A percentile compares a stretch with the other conserved stretches of the same genome.
Evolutionary conservation across 2,113 vertebrate species (phyloP).

Genomic region (Scatophagus argus): DNA sequence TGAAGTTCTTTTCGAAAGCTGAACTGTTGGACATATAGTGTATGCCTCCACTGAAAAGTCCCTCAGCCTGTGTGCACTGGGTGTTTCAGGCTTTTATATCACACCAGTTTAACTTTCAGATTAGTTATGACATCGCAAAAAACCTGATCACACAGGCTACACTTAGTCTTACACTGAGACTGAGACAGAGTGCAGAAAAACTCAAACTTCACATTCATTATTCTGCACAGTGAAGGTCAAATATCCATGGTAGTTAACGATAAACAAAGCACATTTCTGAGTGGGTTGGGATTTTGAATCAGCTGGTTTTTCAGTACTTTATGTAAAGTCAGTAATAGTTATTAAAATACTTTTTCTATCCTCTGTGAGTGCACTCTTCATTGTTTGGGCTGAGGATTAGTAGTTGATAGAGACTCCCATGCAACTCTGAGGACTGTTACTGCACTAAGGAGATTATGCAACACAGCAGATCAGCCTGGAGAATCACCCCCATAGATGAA

Average conservation of each 20-base stretch:
- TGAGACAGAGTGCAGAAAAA: neutral
- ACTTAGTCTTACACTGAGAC: neutral
- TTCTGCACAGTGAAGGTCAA: neutral
- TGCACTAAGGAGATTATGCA: constrained; percentile 73
- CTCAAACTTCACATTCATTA: too few relatives aligned
- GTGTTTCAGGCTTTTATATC: neutral
- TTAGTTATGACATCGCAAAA: neutral
- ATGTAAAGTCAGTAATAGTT: too few relatives aligned
- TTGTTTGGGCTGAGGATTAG: constrained; percentile 46
- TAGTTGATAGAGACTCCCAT: constrained; percentile 19
- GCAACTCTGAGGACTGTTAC: constrained; percentile 32
- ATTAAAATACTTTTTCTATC: neutral
- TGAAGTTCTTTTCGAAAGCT: too few relatives aligned
- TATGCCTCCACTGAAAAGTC: neutral
- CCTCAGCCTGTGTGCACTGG: neutral
- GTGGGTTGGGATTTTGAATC: neutral
- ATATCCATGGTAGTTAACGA: neutral
- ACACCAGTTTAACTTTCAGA: neutral
- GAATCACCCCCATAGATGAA: constrained; percentile 61
- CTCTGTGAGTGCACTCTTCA: constrained; percentile 8
- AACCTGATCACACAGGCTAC: neutral
- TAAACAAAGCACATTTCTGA: neutral
- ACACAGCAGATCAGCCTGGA: constrained; percentile 56
- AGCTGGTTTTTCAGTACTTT: neutral
- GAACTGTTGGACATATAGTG: too few relatives aligned